Conservation (phyloP, 2,888 invertebrate species). For the Habrosyne pyritoides region DNA sequence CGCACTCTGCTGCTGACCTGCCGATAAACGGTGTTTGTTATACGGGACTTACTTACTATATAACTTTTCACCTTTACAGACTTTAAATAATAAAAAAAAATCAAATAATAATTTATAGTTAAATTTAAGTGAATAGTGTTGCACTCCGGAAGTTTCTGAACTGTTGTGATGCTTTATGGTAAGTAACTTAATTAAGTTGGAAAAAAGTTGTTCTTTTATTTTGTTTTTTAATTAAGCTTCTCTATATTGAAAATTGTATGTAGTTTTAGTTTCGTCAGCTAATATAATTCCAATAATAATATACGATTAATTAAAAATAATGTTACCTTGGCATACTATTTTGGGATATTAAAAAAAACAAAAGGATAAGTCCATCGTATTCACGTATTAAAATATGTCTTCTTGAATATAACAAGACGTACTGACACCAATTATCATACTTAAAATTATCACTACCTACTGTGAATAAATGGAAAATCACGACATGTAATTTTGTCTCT, state of each 20-base stretch:
- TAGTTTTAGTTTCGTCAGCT: neutral
- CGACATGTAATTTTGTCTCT: neutral
- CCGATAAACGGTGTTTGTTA: neutral
- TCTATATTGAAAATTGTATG: too few species aligned
- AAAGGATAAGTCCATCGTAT: too few species aligned
- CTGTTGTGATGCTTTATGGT: neutral
- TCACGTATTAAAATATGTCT: neutral
- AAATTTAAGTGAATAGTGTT: neutral
- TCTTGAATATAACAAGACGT: neutral
- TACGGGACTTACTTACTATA: slow-evolving; percentile 9
- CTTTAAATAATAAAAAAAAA: slow-evolving; percentile 10
- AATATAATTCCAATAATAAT: neutral
- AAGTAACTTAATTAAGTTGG: neutral
- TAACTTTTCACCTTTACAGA: slow-evolving; percentile 7
- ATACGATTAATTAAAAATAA: neutral
- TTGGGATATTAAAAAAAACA: neutral
- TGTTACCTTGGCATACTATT: neutral
- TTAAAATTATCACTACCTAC: neutral
- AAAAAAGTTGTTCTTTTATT: neutral
- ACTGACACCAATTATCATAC: neutral
- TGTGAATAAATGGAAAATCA: neutral
- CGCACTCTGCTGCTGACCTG: slow-evolving; percentile 19
- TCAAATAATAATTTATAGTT: neutral
- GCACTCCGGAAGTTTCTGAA: neutral
- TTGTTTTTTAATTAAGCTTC: neutral